Evolutionary conservation across 1,140 invertebrate species (phyloP).

Genomic region (Lordiphosa collinella): DNA sequence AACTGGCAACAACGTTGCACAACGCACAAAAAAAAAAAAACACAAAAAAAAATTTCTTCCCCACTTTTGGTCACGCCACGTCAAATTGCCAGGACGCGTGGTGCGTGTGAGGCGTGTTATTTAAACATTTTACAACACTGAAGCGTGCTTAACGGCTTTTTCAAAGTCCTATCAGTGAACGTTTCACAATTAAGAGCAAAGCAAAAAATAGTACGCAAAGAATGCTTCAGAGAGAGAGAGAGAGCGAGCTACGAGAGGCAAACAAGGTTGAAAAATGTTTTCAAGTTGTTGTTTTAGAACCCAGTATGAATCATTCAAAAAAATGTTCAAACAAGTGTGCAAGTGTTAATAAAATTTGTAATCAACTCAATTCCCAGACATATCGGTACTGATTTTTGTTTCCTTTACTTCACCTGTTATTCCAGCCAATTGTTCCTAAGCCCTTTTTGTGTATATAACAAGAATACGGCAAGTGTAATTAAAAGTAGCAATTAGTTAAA

Average conservation of each 20-base stretch:
- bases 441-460: conserved; percentile 4
- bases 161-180: conserved; percentile 53
- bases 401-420: too few species aligned
- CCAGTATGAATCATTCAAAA: too few species aligned
- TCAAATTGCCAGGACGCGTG: conserved; percentile 66
- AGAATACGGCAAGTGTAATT: conserved; percentile 58
- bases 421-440: too few species aligned
- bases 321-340: too few species aligned
- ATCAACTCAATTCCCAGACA: too few species aligned
- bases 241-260: conserved; percentile 1
- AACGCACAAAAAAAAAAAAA: conserved; percentile 14
- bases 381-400: too few species aligned
- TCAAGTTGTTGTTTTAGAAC: neutral
- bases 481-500: conserved; percentile 58
- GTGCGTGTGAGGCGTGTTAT: conserved; percentile 53
- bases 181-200: conserved; percentile 17
- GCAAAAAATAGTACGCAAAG: conserved; percentile 1
- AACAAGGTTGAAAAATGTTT: conserved; percentile 3
- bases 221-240: too few species aligned
- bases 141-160: conserved; percentile 67
- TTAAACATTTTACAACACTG: conserved; percentile 66
- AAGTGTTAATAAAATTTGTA: too few species aligned
- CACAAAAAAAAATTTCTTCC: conserved; percentile 26
- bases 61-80: conserved; percentile 54
- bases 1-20: conserved; percentile 38